phyloP scores from a whole-genome alignment of 2,888 invertebrate genomes.

The Tipula vernalis region DNA sequence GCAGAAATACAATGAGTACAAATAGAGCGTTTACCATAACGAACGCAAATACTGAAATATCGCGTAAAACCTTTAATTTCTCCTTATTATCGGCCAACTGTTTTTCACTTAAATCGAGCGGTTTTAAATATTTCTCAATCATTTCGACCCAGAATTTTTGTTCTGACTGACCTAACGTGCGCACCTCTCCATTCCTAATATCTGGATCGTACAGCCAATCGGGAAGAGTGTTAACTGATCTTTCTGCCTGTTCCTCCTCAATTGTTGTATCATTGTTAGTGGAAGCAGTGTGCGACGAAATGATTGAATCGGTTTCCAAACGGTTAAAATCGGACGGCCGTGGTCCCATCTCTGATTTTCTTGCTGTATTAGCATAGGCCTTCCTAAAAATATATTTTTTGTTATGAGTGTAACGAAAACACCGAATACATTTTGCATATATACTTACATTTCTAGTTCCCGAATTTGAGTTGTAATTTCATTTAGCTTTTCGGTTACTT shows the following conservation, averaged over 20 bases:
- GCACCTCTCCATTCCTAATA: constrained; percentile 50
- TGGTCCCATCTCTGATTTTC: constrained; percentile 7
- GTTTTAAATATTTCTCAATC: constrained; percentile 61
- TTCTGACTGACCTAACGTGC: constrained; percentile 52
- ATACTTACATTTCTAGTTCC: constrained; percentile 33
- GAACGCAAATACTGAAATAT: constrained; percentile 54
- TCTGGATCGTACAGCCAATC: constrained; percentile 58
- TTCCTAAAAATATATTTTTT: not conserved
- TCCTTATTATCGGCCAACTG: constrained; percentile 34
- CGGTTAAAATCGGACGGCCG: not conserved
- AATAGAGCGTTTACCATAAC: constrained; percentile 70
- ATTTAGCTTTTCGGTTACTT: constrained; percentile 33
- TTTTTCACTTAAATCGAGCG: constrained; percentile 52
- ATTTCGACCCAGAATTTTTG: constrained; percentile 65
- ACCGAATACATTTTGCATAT: not conserved
- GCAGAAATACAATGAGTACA: constrained; percentile 57
- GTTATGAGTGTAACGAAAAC: not conserved
- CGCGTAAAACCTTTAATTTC: constrained; percentile 36
- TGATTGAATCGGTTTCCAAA: not conserved
- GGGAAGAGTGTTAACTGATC: constrained; percentile 23
- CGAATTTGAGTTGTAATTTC: constrained; percentile 35
- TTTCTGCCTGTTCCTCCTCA: not conserved
- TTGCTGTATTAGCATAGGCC: not conserved
- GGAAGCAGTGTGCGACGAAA: not conserved
- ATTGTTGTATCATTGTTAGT: not conserved